A percentile compares a stretch with the other conserved stretches of the same genome.
phyloP scores from a whole-genome alignment of 2,113 vertebrate genomes.

The Pituophis catenifer region DNA sequence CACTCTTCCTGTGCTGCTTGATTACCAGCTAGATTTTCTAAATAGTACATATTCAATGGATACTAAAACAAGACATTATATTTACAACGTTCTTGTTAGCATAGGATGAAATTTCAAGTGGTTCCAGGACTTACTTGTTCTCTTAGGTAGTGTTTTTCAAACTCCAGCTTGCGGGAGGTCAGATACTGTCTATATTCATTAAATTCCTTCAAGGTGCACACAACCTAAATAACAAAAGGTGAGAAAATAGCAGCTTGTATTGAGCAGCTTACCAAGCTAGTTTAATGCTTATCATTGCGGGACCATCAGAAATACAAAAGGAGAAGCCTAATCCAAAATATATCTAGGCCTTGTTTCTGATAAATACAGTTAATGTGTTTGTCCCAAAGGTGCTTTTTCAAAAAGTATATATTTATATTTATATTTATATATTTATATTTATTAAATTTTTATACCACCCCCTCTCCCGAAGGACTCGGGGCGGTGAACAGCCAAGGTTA shows the following conservation, averaged over 20 bases:
- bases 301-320: not conserved
- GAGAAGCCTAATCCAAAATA: not conserved
- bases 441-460: too few species aligned
- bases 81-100: not conserved
- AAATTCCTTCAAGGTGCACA: slow-evolving; percentile 65
- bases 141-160: slow-evolving; percentile 64
- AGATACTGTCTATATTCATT: slow-evolving; percentile 67
- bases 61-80: not conserved
- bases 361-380: not conserved
- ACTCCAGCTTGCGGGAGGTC: slow-evolving; percentile 66
- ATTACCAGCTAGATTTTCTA: not conserved
- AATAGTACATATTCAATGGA: not conserved
- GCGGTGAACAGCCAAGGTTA: too few species aligned
- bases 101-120: not conserved
- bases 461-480: too few species aligned
- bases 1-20: not conserved
- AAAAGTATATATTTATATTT: too few species aligned
- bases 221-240: slow-evolving; percentile 47
- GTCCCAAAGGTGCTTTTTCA: too few species aligned
- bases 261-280: not conserved
- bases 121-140: slow-evolving; percentile 63
- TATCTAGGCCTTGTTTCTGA: not conserved
- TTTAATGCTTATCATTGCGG: not conserved
- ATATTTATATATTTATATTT: too few species aligned
- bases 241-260: not conserved